Base-by-base conservation (phyloP, 1,140 invertebrate species). In the Liolophura sinensis region DNA sequence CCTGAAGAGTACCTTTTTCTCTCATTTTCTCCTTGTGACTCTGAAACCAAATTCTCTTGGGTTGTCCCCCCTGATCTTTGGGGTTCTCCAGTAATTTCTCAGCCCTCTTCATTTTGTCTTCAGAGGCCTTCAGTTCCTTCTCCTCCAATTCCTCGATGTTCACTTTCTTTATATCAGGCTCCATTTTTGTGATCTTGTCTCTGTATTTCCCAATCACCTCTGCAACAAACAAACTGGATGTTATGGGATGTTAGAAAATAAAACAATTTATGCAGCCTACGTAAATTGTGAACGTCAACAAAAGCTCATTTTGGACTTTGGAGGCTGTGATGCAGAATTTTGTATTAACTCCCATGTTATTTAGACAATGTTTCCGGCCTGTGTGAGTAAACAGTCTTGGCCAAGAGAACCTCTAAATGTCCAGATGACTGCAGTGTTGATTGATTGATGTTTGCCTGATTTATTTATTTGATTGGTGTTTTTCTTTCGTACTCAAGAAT, bases 171-270 rank as follows among this genome's bases (percentile, higher is more conserved):
- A 98, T 90, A 72, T 95, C 91, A 0, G 89, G 85, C 77, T 95
- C 92, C 3, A 98, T 74, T 0, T 85, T 82, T 4, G 86, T 83
- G 16, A 98, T 85, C 78, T 91, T 91, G 40, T 89, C 88, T 63
- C 89, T 87, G 79, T 95, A 98, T 80, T 97, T 97, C 24, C 89
- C 89, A 55, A 98, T 88, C 62, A 98, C 95, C 72, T 97, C 89
- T 88, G 74, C 22, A 82, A 81, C 55, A 48, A 60, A 60, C 57
- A 57, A 50, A n/a, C n/a, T n/a, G n/a, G n/a, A n/a, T n/a, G 48
- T 15, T n/a, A 69, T 12, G 11, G 14, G 14, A 57, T 18, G 55
- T 57, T 15, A 50, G n/a, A 15, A 50, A 50, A 50, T 50, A 50
- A 50, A 50, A 50, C 14, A 50, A 50, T 50, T 15, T n/a, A n/a